Base-by-base conservation (phyloP, 2,113 vertebrate genomes). In the Caranx ignobilis region DNA sequence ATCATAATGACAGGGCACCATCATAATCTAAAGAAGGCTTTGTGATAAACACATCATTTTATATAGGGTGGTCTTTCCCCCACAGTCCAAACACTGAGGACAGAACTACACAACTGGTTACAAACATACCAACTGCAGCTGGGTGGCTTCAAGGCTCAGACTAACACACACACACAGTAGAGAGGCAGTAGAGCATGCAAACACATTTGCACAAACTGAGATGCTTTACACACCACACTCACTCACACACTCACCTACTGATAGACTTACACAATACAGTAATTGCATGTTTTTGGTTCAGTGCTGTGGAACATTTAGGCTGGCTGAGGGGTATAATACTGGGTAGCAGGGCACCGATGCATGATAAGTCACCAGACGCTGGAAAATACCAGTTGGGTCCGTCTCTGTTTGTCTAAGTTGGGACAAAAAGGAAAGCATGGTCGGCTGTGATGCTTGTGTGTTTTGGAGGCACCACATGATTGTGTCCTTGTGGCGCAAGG, bases 241-340 rank as follows among this genome's bases (percentile, higher is more conserved):
- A 45, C 26, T 26, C 32, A 41, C 43, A 50, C 48, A 52, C 26
- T 5, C 34, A 71, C 52, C 11, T 45, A 48, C 43, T 73, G 26
- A 74, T 39, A 63, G 47, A 48, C 56, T 76, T 61, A 62, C 77
- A 84, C 81, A 76, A 60, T 61, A 61, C 48, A 2, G 52, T 88
- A 90, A 88, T 88, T 88, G 75, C 78, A 81, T 88, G 84, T 82
- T 85, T 90, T 83, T 80, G 59, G 48, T 79, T 77, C 60, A 75
- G 57, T 75, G 45, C 67, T 2, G 34, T 76, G 85, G 87, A 81
- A 82, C 71, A 83, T 85, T 83, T 76, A 56, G 73, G 60, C 74
- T 78, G 77, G 41, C 69, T 75, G 68, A 74, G 68, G 77, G 81
- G 74, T 67, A 77, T 77, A 75, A 80, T 79, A 67, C 73, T 69